A percentile compares a stretch with the other conserved stretches of the same genome.
Conservation (phyloP, 2,888 invertebrate species). For the Caprella mutica region DNA sequence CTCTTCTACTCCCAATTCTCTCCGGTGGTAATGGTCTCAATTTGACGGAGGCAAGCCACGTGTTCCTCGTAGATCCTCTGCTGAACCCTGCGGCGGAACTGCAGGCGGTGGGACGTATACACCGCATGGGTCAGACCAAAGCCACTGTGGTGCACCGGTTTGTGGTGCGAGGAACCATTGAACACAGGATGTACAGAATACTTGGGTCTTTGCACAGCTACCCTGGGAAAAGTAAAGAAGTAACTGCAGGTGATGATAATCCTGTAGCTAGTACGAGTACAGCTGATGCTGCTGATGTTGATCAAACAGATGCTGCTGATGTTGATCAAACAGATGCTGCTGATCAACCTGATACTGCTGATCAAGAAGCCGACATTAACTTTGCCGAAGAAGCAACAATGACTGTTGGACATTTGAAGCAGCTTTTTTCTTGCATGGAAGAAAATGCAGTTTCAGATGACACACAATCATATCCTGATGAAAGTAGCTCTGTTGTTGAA, state of each 20-base stretch:
- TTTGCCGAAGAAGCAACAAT: constrained; percentile 35
- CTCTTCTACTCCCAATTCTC: constrained; percentile 54
- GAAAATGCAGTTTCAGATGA: constrained; percentile 11
- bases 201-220: constrained; percentile 29
- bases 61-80: constrained; percentile 61
- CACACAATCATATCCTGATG: too few relatives aligned
- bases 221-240: not conserved
- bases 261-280: not conserved
- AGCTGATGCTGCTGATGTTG: not conserved
- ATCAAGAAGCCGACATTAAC: not conserved
- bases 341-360: not conserved
- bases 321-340: not conserved
- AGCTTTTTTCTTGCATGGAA: constrained; percentile 33
- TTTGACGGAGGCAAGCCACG: constrained; percentile 64
- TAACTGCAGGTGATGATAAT: not conserved
- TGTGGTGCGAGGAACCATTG: constrained; percentile 52
- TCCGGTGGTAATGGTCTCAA: constrained; percentile 67
- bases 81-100: constrained; percentile 59
- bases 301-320: not conserved
- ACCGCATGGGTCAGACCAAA: constrained; percentile 66
- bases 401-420: constrained; percentile 37
- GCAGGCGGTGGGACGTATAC: constrained; percentile 65
- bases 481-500: too few relatives aligned
- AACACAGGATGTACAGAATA: constrained; percentile 52
- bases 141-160: constrained; percentile 60